These are phyloP conservation scores for Eretmochelys imbricata DNA, from an alignment of 2,113 vertebrate genomes.

Conservation along the genomic window DNA sequence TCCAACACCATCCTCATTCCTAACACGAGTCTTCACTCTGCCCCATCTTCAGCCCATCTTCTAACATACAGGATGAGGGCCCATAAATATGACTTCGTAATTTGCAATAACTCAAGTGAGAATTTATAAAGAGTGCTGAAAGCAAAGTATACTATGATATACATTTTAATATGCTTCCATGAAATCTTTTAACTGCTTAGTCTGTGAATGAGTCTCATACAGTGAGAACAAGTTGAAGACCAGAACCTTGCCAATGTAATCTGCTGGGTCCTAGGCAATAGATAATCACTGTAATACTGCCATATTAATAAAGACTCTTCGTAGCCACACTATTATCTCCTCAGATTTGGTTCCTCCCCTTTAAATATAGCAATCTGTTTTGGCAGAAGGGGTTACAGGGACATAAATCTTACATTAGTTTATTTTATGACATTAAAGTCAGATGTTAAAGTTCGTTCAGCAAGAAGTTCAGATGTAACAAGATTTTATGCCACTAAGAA, in stretches of 20 bases:
- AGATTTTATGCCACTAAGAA: too few species aligned
- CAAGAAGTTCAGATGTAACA: too few species aligned
- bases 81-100: neutral
- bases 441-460: too few species aligned
- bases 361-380: too few species aligned
- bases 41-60: neutral
- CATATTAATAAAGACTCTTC: neutral
- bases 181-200: neutral
- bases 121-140: neutral
- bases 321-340: neutral
- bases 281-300: neutral
- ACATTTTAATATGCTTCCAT: neutral
- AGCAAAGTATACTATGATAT: neutral
- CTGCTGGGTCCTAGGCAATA: neutral
- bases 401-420: too few species aligned
- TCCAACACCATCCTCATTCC: neutral
- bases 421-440: too few species aligned
- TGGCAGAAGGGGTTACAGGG: too few species aligned
- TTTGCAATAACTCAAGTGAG: neutral
- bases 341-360: neutral
- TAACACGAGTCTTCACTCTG: neutral
- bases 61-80: neutral
- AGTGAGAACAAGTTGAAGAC: neutral
- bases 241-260: neutral
- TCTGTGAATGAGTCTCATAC: neutral